A percentile compares a stretch with the other conserved stretches of the same genome.
phyloP scores from a whole-genome alignment of 2,113 vertebrate genomes.

The Cyrtonyx montezumae region DNA sequence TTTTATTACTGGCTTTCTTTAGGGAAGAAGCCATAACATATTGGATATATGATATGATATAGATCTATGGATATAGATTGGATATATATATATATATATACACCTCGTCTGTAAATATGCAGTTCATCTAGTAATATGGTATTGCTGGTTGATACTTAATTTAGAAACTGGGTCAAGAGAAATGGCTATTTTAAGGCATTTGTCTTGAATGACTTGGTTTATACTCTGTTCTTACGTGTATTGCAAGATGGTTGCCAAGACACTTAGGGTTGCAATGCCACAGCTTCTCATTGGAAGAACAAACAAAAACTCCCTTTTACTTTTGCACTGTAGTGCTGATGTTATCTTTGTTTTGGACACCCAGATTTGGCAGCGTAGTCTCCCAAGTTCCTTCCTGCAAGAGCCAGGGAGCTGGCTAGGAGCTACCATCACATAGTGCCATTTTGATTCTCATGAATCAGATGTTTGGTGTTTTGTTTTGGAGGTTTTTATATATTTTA shows the following conservation, averaged over 20 bases:
- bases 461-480: background rate
- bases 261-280: background rate
- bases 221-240: background rate
- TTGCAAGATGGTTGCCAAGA: background rate
- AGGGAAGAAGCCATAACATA: background rate
- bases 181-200: background rate
- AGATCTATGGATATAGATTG: too few relatives aligned
- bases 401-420: background rate
- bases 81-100: too few relatives aligned
- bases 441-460: background rate
- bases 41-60: too few relatives aligned
- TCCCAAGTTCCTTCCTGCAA: background rate
- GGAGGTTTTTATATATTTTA: background rate
- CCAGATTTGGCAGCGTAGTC: background rate
- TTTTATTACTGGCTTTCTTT: background rate
- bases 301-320: too few relatives aligned
- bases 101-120: too few relatives aligned
- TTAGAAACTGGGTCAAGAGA: background rate
- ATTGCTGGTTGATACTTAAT: background rate
- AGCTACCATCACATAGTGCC: background rate
- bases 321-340: background rate
- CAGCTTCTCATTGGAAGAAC: background rate
- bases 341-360: background rate
- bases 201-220: background rate
- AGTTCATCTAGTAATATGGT: background rate